Percentiles rank a stretch among this genome's conserved stretches.
phyloP scores from a whole-genome alignment of 64 coral and sea anemone species.

The Stichodactyla mertensii region DNA sequence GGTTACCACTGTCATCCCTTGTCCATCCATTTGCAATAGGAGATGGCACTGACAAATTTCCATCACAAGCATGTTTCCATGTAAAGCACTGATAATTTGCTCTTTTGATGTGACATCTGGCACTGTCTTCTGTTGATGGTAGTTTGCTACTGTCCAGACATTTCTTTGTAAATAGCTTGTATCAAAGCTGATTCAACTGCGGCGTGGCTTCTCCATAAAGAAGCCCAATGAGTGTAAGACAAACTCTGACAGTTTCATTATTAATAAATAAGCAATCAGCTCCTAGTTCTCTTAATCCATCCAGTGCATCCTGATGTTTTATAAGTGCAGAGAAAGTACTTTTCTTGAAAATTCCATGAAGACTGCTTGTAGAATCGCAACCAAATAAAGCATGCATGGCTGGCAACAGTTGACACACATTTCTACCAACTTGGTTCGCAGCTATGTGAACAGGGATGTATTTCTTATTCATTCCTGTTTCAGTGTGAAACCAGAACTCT shows the following conservation, averaged over 20 bases:
- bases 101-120: conserved; percentile 2
- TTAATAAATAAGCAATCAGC: neutral
- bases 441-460: conserved; percentile 5
- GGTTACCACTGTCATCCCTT: neutral
- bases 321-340: neutral
- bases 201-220: neutral
- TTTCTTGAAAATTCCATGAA: conserved; percentile 7
- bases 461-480: conserved; percentile 6
- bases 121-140: conserved; percentile 13
- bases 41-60: conserved; percentile 3
- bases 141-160: conserved; percentile 3
- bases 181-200: neutral
- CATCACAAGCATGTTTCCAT: neutral
- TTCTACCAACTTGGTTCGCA: neutral
- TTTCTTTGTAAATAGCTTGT: conserved; percentile 16
- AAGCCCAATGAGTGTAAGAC: neutral
- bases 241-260: neutral
- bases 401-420: neutral
- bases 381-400: conserved; percentile 14
- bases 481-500: conserved; percentile 37
- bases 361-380: conserved; percentile 15
- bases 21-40: neutral
- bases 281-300: neutral
- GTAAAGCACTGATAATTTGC: neutral
- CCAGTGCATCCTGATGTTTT: neutral